Evolutionary conservation across 2,797 vertebrate genomes (phyloP).

Genomic region (Cheirogaleus major): DNA sequence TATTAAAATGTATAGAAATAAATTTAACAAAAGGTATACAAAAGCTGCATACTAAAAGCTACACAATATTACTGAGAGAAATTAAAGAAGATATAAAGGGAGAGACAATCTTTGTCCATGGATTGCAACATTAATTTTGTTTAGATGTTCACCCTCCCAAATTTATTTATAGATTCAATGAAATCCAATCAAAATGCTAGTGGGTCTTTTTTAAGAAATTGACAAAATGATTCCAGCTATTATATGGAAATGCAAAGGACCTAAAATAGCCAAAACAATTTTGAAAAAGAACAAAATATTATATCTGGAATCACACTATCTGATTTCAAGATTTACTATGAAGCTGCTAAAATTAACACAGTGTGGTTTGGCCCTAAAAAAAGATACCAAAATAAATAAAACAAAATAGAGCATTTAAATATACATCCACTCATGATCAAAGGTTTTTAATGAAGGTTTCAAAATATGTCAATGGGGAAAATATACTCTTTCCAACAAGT

Average conservation of each 20-base stretch:
- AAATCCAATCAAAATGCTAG: background rate
- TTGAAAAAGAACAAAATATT: no score
- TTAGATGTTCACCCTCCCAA: background rate
- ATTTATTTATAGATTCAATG: background rate
- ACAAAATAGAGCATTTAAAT: background rate
- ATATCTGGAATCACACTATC: background rate
- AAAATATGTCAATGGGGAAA: background rate
- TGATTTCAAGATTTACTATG: background rate
- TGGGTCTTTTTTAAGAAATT: background rate
- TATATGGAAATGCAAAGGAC: background rate
- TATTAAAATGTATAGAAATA: background rate
- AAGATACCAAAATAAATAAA: background rate
- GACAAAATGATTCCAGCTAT: background rate
- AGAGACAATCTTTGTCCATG: background rate
- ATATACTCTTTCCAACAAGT: background rate
- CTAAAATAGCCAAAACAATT: background rate
- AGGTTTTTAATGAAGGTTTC: background rate
- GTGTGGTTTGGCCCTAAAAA: background rate
- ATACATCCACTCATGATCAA: background rate
- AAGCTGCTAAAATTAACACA: background rate
- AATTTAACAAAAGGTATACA: background rate
- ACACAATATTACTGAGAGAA: background rate
- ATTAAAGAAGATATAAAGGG: background rate
- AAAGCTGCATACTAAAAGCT: background rate
- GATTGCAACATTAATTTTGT: background rate